These are phyloP conservation scores for Lithophane leautieri DNA, from an alignment of 2,888 invertebrate species.

Conservation along the genomic window DNA sequence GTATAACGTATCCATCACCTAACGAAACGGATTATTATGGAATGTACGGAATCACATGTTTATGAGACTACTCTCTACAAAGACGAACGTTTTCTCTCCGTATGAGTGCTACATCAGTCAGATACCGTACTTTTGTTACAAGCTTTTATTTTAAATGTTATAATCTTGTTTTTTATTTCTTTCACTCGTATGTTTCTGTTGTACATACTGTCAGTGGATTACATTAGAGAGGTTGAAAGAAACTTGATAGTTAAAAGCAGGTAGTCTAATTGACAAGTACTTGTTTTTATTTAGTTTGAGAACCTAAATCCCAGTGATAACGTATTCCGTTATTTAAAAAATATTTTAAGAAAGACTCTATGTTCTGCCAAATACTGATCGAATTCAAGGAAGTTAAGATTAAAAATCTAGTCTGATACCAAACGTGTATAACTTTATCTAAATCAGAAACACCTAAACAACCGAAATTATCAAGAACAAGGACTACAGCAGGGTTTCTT, in stretches of 20 bases:
- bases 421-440: slow-evolving; percentile 26
- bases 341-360: not conserved
- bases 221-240: not conserved
- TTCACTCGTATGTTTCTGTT: not conserved
- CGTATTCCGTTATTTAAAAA: not conserved
- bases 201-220: not conserved
- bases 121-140: not conserved
- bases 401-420: slow-evolving; percentile 19
- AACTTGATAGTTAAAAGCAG: not conserved
- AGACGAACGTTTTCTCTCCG: not conserved
- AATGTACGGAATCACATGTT: not conserved
- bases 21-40: not conserved
- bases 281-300: slow-evolving; percentile 8
- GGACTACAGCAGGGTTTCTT: slow-evolving; percentile 72
- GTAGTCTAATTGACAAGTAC: not conserved
- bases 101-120: not conserved
- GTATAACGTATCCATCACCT: not conserved
- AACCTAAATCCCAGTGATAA: not conserved
- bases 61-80: not conserved
- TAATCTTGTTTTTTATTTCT: not conserved
- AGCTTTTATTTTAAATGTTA: no score
- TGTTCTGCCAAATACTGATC: not conserved
- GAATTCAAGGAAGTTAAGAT: not conserved
- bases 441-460: slow-evolving; percentile 27
- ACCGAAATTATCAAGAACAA: slow-evolving; percentile 65